Conservation (phyloP, 2,888 invertebrate genomes). For the Pyrrhosoma nymphula region DNA sequence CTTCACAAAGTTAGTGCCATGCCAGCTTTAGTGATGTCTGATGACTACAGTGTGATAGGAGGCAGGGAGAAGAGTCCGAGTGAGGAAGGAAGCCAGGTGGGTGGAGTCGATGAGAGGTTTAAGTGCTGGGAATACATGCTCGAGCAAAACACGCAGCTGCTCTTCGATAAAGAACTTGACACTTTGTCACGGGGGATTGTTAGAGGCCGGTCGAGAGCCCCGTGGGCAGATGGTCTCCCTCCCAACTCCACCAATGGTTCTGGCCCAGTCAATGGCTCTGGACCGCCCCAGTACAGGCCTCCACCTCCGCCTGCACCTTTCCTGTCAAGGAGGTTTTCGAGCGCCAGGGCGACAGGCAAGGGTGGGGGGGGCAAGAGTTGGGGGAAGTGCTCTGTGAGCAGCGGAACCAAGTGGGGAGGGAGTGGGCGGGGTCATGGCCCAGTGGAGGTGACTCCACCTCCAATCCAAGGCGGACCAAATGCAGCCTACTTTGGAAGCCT, state of each 20-base stretch:
- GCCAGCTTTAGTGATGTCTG: slow-evolving; percentile 71
- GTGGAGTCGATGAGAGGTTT: slow-evolving; percentile 76
- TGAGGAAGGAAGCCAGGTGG: slow-evolving; percentile 36
- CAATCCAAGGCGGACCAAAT: slow-evolving; percentile 82
- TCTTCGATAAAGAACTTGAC: slow-evolving; percentile 93
- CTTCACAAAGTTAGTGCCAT: slow-evolving; percentile 73
- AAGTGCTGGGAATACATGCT: slow-evolving; percentile 97
- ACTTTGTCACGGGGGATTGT: slow-evolving; percentile 82
- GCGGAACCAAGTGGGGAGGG: slow-evolving; percentile 42
- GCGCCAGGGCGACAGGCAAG: slow-evolving; percentile 82
- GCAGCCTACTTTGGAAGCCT: slow-evolving; percentile 93
- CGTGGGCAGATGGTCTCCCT: slow-evolving; percentile 34
- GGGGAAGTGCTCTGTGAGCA: neutral
- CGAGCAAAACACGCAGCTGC: slow-evolving; percentile 92
- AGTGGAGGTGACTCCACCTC: neutral
- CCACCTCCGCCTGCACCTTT: slow-evolving; percentile 79
- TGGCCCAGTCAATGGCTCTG: slow-evolving; percentile 82
- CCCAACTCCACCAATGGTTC: neutral
- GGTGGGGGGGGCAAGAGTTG: neutral
- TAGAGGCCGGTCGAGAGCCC: slow-evolving; percentile 69
- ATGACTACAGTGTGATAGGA: slow-evolving; percentile 41
- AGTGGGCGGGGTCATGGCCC: slow-evolving; percentile 42
- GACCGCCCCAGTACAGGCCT: slow-evolving; percentile 80
- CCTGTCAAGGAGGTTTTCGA: slow-evolving; percentile 88
- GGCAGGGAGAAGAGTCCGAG: slow-evolving; percentile 22